Conservation (phyloP, 2,113 vertebrate species). For the Sorex fumeus region DNA sequence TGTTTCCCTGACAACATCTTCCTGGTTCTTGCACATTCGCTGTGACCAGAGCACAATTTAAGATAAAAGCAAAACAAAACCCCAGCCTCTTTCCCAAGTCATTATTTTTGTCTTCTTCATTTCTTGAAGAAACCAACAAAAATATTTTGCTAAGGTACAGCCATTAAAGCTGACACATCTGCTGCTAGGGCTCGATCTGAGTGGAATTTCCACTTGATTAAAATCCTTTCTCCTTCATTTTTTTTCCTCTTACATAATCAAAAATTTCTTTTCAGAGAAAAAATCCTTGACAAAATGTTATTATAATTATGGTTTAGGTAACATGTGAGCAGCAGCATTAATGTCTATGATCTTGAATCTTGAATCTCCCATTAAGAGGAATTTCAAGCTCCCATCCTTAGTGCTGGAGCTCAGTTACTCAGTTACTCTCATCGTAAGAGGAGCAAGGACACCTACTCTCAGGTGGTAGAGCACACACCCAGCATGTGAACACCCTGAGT, state of each 20-base stretch:
- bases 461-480: no score
- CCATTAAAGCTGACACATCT: neutral
- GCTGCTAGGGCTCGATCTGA: neutral
- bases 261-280: no score
- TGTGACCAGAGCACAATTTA: neutral
- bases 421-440: neutral
- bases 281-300: no score
- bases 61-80: neutral
- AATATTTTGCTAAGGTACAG: neutral
- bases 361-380: neutral
- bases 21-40: neutral
- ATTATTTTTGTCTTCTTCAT: neutral
- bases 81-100: neutral
- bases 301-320: no score
- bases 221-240: neutral
- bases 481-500: no score
- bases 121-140: neutral
- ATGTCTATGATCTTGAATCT: no score
- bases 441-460: no score
- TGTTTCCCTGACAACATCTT: neutral
- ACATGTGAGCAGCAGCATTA: no score
- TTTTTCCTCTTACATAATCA: neutral
- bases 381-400: neutral
- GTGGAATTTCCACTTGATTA: neutral
- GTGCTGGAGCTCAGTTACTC: neutral